A percentile compares a stretch with the other conserved stretches of the same genome.
These are phyloP conservation scores for Drosophila asahinai DNA, from an alignment of 1,140 invertebrate species.

Conservation along the genomic window DNA sequence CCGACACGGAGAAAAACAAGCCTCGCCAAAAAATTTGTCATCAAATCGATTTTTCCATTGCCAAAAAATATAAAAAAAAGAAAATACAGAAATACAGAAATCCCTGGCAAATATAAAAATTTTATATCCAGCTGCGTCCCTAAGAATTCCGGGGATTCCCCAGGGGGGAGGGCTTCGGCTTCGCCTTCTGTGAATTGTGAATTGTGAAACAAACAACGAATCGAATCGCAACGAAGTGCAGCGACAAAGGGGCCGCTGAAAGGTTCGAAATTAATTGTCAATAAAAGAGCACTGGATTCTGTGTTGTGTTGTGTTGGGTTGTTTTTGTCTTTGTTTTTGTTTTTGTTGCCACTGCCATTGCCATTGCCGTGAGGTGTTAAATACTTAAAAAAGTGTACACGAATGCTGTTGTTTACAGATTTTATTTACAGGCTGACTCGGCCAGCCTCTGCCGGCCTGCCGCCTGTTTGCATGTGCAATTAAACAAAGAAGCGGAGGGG, in stretches of 20 bases:
- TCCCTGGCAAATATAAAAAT: conserved; percentile 30
- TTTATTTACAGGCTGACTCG: conserved; percentile 9
- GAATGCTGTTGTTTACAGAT: conserved; percentile 18
- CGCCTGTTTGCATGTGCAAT: conserved; percentile 21
- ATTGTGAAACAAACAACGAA: conserved; percentile 20
- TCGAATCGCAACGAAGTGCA: conserved; percentile 5
- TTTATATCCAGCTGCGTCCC: conserved; percentile 26
- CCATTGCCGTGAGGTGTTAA: conserved; percentile 28
- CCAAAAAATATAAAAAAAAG: not conserved
- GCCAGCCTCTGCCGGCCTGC: not conserved
- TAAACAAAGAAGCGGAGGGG: conserved; percentile 11
- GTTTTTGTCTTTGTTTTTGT: not conserved
- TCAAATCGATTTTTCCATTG: conserved; percentile 27
- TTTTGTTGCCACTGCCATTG: not conserved
- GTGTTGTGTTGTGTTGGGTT: not conserved
- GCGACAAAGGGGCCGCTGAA: conserved; percentile 22
- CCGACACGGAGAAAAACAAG: conserved; percentile 23
- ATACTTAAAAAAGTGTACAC: conserved; percentile 36
- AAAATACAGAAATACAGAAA: not conserved
- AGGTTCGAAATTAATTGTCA: conserved; percentile 44
- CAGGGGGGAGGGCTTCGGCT: not conserved
- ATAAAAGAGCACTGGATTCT: conserved; percentile 21
- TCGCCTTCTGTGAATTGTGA: not conserved
- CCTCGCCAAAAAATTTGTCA: conserved; percentile 27
- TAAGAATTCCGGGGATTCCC: conserved; percentile 12